A percentile compares a stretch with the other conserved stretches of the same genome.
phyloP scores from a whole-genome alignment of 2,113 vertebrate species.

The Crocuta crocuta region DNA sequence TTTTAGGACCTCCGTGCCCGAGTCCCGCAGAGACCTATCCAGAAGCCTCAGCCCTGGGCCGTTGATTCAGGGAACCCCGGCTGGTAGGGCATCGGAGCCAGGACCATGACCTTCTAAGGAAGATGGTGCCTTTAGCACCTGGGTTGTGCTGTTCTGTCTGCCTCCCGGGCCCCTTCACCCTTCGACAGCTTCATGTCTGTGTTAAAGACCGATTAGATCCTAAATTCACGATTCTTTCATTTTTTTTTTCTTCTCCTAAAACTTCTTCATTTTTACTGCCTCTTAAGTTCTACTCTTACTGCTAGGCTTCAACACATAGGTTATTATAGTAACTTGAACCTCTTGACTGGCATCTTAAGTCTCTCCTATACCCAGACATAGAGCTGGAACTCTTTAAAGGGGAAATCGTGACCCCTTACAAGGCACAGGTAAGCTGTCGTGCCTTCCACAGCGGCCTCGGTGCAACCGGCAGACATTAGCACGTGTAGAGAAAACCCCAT shows the following conservation, averaged over 20 bases:
- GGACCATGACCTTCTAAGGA: neutral
- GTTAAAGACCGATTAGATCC: neutral
- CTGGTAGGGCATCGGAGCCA: neutral
- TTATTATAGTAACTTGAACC: neutral
- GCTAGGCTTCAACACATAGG: neutral
- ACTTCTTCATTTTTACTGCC: neutral
- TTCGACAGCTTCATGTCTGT: neutral
- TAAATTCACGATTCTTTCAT: neutral
- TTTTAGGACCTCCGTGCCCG: neutral
- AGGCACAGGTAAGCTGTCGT: neutral
- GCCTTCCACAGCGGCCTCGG: neutral
- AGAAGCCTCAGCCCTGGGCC: neutral
- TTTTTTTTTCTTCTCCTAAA: neutral
- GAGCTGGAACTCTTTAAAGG: neutral
- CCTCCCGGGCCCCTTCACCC: neutral
- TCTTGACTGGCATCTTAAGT: neutral
- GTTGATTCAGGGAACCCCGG: neutral
- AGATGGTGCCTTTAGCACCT: neutral
- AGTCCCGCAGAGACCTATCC: neutral
- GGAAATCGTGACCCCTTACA: neutral
- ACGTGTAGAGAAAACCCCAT: neutral
- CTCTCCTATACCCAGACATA: neutral
- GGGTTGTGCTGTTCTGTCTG: neutral
- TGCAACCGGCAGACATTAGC: neutral
- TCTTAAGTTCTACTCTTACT: neutral